Evolutionary conservation across 2,113 vertebrate species (phyloP).

Genomic region (Salvelinus fontinalis): DNA sequence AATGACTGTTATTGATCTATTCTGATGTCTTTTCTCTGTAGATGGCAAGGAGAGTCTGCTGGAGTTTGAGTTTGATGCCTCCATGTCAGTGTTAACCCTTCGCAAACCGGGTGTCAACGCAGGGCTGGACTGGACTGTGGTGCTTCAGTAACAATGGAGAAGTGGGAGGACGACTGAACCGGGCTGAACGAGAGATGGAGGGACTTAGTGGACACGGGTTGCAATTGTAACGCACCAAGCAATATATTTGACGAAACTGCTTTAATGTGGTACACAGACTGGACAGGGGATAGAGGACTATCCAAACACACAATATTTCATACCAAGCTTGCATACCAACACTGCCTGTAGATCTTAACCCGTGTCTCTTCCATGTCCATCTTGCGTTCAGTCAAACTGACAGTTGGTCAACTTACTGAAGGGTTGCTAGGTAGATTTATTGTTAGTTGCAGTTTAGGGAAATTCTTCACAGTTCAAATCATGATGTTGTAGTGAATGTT

Average conservation of each 20-base stretch:
- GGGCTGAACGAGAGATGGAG: neutral
- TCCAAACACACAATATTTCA: slow-evolving; percentile 17
- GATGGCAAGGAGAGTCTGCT: slow-evolving; percentile 74
- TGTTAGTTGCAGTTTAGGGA: too few species aligned
- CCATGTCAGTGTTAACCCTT: slow-evolving; percentile 79
- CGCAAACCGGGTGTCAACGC: slow-evolving; percentile 84
- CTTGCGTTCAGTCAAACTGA: slow-evolving; percentile 40
- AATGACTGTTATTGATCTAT: neutral
- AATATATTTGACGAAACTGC: slow-evolving; percentile 20
- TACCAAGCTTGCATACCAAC: slow-evolving; percentile 3
- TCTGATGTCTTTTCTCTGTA: slow-evolving; percentile 38
- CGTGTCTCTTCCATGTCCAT: slow-evolving; percentile 17
- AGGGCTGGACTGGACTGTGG: slow-evolving; percentile 80
- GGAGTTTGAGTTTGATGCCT: slow-evolving; percentile 81
- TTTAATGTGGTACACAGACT: slow-evolving; percentile 10
- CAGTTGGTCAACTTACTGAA: too few species aligned
- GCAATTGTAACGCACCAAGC: slow-evolving; percentile 24
- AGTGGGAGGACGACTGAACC: neutral
- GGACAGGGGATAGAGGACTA: neutral
- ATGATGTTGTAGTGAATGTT: neutral
- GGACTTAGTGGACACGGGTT: slow-evolving; percentile 13
- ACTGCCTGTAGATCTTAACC: slow-evolving; percentile 24
- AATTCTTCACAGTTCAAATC: too few species aligned
- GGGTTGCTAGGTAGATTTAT: too few species aligned
- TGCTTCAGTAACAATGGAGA: slow-evolving; percentile 72